Evolutionary conservation across 2,888 invertebrate genomes (phyloP).

Genomic region (Rhaphigaster nebulosa): DNA sequence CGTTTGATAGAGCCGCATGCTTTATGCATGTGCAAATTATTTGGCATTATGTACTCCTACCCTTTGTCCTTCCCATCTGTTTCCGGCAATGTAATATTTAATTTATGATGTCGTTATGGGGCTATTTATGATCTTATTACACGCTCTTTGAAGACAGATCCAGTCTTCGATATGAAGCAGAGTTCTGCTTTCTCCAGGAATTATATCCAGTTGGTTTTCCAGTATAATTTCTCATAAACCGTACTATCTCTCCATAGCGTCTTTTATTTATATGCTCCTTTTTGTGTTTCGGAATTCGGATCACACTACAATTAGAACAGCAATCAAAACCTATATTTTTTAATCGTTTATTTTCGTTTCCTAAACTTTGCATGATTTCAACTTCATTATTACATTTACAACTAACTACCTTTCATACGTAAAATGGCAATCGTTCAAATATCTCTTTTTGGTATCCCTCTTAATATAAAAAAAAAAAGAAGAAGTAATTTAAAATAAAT

Average conservation of each 20-base stretch:
- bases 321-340: too few relatives aligned
- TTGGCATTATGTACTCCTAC: neutral
- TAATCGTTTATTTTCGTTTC: too few relatives aligned
- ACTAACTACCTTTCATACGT: too few relatives aligned
- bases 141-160: neutral
- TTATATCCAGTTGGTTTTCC: neutral
- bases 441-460: too few relatives aligned
- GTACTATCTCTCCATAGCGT: neutral
- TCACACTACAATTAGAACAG: too few relatives aligned
- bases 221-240: neutral
- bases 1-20: neutral
- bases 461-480: too few relatives aligned
- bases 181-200: slow-evolving; percentile 3
- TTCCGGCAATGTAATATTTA: neutral
- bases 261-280: neutral
- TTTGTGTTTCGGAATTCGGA: neutral
- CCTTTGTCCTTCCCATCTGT: neutral
- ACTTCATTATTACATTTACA: too few relatives aligned
- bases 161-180: neutral
- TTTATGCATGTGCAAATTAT: neutral
- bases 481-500: too few relatives aligned
- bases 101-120: neutral
- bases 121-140: neutral
- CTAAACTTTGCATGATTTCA: too few relatives aligned
- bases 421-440: too few relatives aligned